Conservation (phyloP, 2,888 invertebrate genomes). For the Norana najaformis region DNA sequence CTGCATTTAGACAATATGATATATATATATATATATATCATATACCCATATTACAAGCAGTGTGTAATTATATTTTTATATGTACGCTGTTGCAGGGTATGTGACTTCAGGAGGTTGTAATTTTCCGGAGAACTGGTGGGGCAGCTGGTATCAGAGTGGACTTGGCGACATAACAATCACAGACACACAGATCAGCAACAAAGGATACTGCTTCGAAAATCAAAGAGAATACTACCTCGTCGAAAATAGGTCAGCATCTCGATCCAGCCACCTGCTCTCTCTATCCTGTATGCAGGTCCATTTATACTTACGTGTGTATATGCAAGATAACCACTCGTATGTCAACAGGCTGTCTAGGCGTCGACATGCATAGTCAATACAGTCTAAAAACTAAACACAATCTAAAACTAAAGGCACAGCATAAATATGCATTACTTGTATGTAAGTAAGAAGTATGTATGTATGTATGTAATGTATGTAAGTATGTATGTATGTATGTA, state of each 20-base stretch:
- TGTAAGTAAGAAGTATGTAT: too few species aligned
- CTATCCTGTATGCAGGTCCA: neutral
- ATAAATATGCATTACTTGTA: too few species aligned
- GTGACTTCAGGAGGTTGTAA: constrained; percentile 15
- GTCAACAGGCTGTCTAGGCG: too few species aligned
- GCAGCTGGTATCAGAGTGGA: constrained; percentile 36
- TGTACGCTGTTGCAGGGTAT: neutral
- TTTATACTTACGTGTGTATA: neutral
- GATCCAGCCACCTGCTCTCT: neutral
- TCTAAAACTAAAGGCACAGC: too few species aligned
- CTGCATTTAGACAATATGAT: neutral
- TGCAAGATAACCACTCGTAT: too few species aligned
- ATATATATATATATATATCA: neutral
- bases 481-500: too few species aligned
- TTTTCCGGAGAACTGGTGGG: constrained; percentile 32
- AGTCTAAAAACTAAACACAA: too few species aligned
- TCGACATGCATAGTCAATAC: too few species aligned
- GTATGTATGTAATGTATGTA: too few species aligned
- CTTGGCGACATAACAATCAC: constrained; percentile 33
- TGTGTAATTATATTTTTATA: too few species aligned
- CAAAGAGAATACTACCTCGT: constrained; percentile 34
- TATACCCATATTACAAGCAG: neutral
- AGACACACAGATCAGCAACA: constrained; percentile 28
- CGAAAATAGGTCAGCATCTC: constrained; percentile 32
- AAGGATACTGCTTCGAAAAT: constrained; percentile 33